Conservation (phyloP, 2,113 vertebrate genomes). For the Aleadryas rufinucha region DNA sequence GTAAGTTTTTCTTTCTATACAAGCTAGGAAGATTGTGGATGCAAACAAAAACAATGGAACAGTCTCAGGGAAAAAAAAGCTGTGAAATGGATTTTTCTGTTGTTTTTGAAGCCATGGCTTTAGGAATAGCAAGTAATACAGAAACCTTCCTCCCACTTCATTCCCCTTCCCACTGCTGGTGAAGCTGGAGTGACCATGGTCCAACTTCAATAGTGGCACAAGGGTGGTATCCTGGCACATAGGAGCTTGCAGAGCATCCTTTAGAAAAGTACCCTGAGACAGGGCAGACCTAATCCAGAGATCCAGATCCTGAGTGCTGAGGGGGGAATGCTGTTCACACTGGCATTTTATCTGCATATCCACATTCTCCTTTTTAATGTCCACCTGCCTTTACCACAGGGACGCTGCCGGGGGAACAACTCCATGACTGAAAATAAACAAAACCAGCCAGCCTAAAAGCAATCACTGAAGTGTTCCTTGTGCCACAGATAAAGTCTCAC, state of each 20-base stretch:
- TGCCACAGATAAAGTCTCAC: background rate
- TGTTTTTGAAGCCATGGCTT: background rate
- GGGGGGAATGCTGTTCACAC: background rate
- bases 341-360: background rate
- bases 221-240: background rate
- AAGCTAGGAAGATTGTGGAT: background rate
- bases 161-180: background rate
- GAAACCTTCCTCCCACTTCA: background rate
- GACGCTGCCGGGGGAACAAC: background rate
- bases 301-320: background rate
- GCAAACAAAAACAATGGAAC: background rate
- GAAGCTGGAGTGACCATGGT: background rate
- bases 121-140: background rate
- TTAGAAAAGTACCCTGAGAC: background rate
- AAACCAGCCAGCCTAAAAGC: background rate
- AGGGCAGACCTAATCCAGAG: background rate
- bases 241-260: background rate
- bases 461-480: background rate
- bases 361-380: background rate
- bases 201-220: background rate
- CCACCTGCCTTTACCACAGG: background rate
- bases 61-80: background rate
- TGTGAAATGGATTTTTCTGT: background rate
- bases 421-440: background rate
- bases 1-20: background rate